Evolutionary conservation across 2,113 vertebrate species (phyloP), one percentile per base, ranked within the genome.

Genomic region (Empidonax traillii): DNA sequence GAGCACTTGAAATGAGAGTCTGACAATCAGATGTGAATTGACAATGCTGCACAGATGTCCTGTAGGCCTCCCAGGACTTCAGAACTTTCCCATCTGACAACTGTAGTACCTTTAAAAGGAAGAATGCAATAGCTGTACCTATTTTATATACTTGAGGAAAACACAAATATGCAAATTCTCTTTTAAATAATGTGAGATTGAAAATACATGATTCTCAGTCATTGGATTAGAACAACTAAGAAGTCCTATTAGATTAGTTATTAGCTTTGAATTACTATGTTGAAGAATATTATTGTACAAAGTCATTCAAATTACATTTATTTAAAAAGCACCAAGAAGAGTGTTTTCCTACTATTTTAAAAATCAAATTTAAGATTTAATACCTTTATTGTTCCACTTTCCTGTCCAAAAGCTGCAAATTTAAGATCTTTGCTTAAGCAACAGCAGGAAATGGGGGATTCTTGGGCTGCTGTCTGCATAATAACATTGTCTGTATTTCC

Each of bases 341-440:
- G 5, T 30, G 9, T 14, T 49, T 85, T 82, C 14, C 7, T 33
- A 68, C 30, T 59, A 24, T 30, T 93, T 51, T 77, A 1, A 14
- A 82, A 79, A 68, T 21, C 12, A 87, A 63, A 74, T 51, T 44
- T 23, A 73, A 27, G 28, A 47, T 14, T 77, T 49, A 88, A 27
- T 98, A 99, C 99, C 99, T 99, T 97, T 77, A 99, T 94, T 51
- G 96, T 94, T 77, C 99, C 99, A 43, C 97, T 97, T 65, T 98
- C 98, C 35, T 97, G 97, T 61, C 99, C 99, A 91, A 99, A 97
- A 5, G 97, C 99, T 67, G 98, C 97, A 33, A 97, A 96, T 55
- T 97, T 96, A 51, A 97, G 96, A 80, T 98, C 78, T 43, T 95
- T 96, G 95, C 97, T 98, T 81, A 99, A 79, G 76, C 98, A 98